Evolutionary conservation across 2,888 invertebrate species (phyloP), one percentile per base, ranked within the genome.

Genomic region (Carabus problematicus): DNA sequence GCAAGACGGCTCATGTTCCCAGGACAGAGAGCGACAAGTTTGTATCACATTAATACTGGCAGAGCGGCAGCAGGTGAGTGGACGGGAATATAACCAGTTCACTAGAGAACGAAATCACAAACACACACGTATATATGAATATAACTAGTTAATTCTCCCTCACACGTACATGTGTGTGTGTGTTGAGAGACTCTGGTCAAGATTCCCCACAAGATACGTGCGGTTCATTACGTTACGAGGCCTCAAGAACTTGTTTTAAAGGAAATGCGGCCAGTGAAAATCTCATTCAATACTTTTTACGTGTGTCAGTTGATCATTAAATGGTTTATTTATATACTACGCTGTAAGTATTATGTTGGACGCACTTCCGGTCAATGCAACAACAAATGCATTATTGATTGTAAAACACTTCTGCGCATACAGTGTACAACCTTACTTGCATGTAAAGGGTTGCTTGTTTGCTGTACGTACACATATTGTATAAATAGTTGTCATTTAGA

Each of bases 231-330:
- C 47, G 39, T 58, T 58, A 58, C 47, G 47, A 18, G n/a, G 47
- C 58, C 66, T 49, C 4, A 41, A 11, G 47, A 66, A 66, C 66
- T 49, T 47, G 66, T 66, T 66, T 49, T 49, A 59, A 56, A 66
- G 66, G 66, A 66, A 66, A 59, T 66, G 66, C 66, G 47, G 16
- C 45, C 39, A 58, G 45, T 66, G 47, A 16, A 59, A 49, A 66
- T 18, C 56, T 49, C 59, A 66, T 66, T 66, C 52, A 45, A 66
- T 66, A 56, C 18, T 66, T 66, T 66, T 66, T 66, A 66, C 49
- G 58, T 64, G 39, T 59, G 58, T 66, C 66, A 58, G 45, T 45
- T 40, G 18, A 45, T 66, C 66, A 66, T 66, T 66, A 66, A 66
- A 59, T 52, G 49, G 39, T 47, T 66, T 66, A 58, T 66, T 58